Evolutionary conservation across 1,140 invertebrate genomes (phyloP).

Genomic region (Drosophila pruinosa): DNA sequence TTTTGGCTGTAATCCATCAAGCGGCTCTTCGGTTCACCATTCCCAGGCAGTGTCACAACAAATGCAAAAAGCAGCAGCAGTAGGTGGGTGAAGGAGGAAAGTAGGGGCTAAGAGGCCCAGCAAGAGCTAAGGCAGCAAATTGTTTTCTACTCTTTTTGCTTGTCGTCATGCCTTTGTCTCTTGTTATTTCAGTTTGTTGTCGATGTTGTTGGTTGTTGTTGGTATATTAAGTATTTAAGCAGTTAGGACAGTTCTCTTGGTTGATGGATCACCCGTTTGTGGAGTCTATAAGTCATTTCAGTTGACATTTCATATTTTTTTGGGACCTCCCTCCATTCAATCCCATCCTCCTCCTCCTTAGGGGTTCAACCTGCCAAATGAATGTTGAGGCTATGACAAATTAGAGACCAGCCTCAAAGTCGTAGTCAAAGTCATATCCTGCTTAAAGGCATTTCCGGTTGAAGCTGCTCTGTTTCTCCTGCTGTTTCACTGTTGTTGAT

Average conservation of each 20-base stretch:
- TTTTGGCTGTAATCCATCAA: constrained; percentile 80
- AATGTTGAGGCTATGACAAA: constrained; percentile 47
- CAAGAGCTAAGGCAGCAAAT: constrained; percentile 56
- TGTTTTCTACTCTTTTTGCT: constrained; percentile 63
- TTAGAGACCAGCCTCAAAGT: constrained; percentile 20
- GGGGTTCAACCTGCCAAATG: constrained; percentile 7
- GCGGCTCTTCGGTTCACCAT: constrained; percentile 42
- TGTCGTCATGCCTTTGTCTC: constrained; percentile 35
- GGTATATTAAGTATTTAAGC: constrained; percentile 70
- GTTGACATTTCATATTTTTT: constrained; percentile 60
- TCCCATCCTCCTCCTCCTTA: background rate
- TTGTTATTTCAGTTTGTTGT: constrained; percentile 15
- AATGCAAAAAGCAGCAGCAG: constrained; percentile 34
- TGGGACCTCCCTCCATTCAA: background rate
- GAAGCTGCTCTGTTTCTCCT: background rate
- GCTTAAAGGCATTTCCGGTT: constrained; percentile 24
- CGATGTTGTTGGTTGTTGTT: constrained; percentile 32
- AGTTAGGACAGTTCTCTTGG: constrained; percentile 57
- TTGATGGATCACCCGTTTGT: constrained; percentile 52
- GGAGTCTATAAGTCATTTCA: constrained; percentile 59
- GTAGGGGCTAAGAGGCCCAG: constrained; percentile 18
- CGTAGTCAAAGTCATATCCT: background rate
- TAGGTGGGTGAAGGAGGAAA: background rate
- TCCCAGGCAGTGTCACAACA: constrained; percentile 58
- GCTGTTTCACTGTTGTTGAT: constrained; percentile 5